These are phyloP conservation scores for Mustela lutreola DNA, from an alignment of 2,113 vertebrate species.

Conservation along the genomic window DNA sequence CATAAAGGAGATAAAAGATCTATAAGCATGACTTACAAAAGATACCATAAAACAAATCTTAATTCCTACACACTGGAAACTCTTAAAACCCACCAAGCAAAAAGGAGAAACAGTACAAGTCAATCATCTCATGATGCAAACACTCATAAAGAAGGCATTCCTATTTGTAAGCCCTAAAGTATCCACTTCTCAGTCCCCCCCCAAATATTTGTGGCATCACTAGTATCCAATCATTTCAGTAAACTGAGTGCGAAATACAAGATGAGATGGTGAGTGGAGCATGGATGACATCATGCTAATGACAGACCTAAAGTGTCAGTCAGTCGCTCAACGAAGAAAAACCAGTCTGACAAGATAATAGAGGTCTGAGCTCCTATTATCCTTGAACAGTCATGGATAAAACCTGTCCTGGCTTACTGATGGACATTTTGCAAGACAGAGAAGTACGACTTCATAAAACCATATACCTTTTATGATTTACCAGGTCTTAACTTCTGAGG, in stretches of 20 bases:
- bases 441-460: slow-evolving; percentile 42
- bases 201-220: not conserved
- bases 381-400: not conserved
- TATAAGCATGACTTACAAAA: not conserved
- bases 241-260: not conserved
- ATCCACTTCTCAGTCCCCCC: not conserved
- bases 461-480: slow-evolving; percentile 59
- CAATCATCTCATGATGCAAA: not conserved
- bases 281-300: not conserved
- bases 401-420: not conserved
- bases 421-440: not conserved
- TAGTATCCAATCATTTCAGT: not conserved
- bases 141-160: not conserved
- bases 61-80: not conserved
- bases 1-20: not conserved
- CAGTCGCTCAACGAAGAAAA: not conserved
- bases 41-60: not conserved
- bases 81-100: slow-evolving; percentile 21
- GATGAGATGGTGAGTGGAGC: not conserved
- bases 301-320: not conserved
- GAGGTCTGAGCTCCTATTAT: not conserved
- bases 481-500: slow-evolving; percentile 58
- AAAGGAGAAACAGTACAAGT: not conserved
- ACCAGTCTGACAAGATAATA: not conserved
- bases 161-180: not conserved